Conservation (phyloP, 2,888 invertebrate genomes). For the Tenthredo amoena region DNA sequence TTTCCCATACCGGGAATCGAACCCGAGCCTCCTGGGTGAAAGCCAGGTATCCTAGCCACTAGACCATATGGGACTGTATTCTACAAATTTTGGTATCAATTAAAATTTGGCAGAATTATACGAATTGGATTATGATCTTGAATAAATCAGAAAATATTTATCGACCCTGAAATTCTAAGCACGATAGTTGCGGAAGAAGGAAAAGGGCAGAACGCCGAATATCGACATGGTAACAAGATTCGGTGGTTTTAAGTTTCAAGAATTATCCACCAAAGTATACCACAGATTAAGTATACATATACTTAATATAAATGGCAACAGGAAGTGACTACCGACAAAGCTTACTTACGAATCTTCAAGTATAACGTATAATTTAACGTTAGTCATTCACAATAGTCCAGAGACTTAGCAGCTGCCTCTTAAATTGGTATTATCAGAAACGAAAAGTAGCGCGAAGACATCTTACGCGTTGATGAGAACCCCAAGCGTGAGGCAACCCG, state of each 20-base stretch:
- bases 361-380: neutral
- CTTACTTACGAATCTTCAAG: neutral
- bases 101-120: neutral
- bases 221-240: neutral
- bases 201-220: neutral
- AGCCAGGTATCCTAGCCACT: constrained; percentile 62
- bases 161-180: neutral
- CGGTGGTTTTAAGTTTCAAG: neutral
- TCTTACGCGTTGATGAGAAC: neutral
- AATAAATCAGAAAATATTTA: neutral
- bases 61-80: constrained; percentile 58
- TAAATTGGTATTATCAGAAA: constrained; percentile 18
- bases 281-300: neutral
- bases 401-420: constrained; percentile 9
- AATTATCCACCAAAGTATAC: neutral
- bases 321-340: constrained; percentile 9
- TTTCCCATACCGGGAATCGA: constrained; percentile 48
- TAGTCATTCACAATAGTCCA: neutral
- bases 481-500: constrained; percentile 6
- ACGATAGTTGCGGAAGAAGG: neutral
- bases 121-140: neutral
- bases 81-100: neutral
- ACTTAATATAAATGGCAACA: neutral
- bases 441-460: neutral
- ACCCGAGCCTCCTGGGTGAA: constrained; percentile 48